phyloP scores from a whole-genome alignment of 1,140 invertebrate species.

The Penaeus japonicus region DNA sequence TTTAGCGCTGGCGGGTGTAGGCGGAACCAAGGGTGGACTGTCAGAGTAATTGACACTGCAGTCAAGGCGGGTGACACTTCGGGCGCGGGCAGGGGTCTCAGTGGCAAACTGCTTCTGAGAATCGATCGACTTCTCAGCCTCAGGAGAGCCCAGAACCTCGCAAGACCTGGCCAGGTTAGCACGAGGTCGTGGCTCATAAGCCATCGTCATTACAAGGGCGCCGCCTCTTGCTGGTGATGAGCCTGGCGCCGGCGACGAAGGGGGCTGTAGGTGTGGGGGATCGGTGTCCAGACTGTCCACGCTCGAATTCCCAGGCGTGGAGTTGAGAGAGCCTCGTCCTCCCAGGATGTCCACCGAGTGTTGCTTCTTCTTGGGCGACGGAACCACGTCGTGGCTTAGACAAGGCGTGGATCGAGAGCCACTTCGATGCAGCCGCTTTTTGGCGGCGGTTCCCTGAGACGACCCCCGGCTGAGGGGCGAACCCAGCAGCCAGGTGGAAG shows the following conservation, averaged over 20 bases:
- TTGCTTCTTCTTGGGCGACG: conserved; percentile 3
- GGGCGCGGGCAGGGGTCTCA: conserved; percentile 14
- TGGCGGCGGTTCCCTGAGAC: conserved; percentile 19
- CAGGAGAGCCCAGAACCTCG: conserved; percentile 36
- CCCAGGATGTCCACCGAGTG: not conserved
- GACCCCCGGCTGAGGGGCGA: conserved; percentile 40
- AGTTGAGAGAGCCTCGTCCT: conserved; percentile 75
- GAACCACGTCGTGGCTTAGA: not conserved
- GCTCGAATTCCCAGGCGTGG: conserved; percentile 64
- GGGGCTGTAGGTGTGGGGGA: not conserved
- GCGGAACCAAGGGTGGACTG: conserved; percentile 41
- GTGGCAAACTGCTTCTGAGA: not conserved
- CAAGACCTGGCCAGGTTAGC: conserved; percentile 32
- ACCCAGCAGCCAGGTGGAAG: conserved; percentile 42
- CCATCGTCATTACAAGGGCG: conserved; percentile 15
- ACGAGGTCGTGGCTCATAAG: not conserved
- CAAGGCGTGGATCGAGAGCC: conserved; percentile 49
- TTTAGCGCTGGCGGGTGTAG: not conserved
- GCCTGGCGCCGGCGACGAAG: not conserved
- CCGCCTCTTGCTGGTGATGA: not conserved
- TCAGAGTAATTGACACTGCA: conserved; percentile 56
- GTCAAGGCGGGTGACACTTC: conserved; percentile 49
- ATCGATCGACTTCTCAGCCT: not conserved
- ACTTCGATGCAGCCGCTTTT: conserved; percentile 40
- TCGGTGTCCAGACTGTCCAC: conserved; percentile 62